These are phyloP conservation scores for Ardeotis arabs DNA, from an alignment of 2,113 vertebrate species.

Conservation along the genomic window DNA sequence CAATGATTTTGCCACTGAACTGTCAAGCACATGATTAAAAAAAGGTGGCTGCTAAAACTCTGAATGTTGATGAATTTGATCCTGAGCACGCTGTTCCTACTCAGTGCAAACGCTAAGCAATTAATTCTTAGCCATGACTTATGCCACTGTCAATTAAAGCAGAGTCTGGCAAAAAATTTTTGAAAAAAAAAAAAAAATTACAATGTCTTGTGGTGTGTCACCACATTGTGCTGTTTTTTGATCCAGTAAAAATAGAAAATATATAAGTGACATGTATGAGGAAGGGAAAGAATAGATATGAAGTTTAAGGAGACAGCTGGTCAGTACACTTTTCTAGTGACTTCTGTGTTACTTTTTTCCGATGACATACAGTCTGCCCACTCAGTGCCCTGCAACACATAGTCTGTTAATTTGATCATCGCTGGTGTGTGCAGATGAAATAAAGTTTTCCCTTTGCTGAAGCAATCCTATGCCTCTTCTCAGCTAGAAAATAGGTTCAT, in stretches of 20 bases:
- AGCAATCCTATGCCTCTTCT: background rate
- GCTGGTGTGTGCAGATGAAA: background rate
- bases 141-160: background rate
- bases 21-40: constrained; percentile 15
- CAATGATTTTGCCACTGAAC: background rate
- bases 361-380: background rate
- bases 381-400: background rate
- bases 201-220: background rate
- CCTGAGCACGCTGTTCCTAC: background rate
- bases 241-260: background rate
- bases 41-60: background rate
- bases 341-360: background rate
- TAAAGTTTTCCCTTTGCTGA: background rate
- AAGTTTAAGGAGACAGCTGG: background rate
- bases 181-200: background rate
- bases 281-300: background rate
- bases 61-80: background rate
- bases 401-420: background rate
- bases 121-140: constrained; percentile 5
- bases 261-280: background rate
- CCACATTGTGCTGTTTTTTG: background rate
- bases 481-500: background rate
- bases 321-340: background rate
- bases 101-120: background rate
- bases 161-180: background rate